A percentile compares a stretch with the other conserved stretches of the same genome.
Conservation (phyloP, 2,113 vertebrate genomes). For the Nannospalax galili region DNA sequence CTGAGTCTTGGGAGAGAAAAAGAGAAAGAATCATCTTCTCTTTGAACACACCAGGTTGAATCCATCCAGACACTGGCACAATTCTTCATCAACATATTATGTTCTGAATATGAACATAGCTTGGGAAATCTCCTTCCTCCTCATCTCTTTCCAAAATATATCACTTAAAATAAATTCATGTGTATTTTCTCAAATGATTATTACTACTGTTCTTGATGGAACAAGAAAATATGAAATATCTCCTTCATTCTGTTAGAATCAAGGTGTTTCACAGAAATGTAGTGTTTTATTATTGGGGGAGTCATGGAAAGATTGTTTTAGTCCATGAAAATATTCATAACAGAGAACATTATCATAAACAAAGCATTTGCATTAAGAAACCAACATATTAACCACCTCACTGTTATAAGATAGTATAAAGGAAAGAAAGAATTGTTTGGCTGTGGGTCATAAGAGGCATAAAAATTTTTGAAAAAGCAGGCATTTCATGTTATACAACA, state of each 20-base stretch:
- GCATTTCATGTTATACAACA: slow-evolving; percentile 20
- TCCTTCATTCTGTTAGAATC: neutral
- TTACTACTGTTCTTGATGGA: neutral
- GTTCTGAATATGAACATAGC: neutral
- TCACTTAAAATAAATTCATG: slow-evolving; percentile 3
- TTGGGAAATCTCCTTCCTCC: neutral
- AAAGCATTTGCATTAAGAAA: too few species aligned
- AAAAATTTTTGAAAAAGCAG: neutral
- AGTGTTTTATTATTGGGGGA: neutral
- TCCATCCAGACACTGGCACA: neutral
- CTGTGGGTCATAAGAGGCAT: neutral
- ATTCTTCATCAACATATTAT: neutral
- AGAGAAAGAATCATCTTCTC: neutral
- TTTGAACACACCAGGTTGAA: neutral
- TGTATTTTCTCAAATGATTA: neutral
- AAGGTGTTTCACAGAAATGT: neutral
- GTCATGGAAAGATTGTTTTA: too few species aligned
- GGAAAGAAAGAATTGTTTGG: neutral
- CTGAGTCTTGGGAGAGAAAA: neutral
- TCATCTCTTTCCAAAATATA: slow-evolving; percentile 21
- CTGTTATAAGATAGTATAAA: neutral
- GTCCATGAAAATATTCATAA: too few species aligned
- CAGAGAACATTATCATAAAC: too few species aligned
- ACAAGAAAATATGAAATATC: neutral
- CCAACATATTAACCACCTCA: too few species aligned